Conservation (phyloP, 35 echinoderm and acorn worm genomes). For the Patiria miniata region DNA sequence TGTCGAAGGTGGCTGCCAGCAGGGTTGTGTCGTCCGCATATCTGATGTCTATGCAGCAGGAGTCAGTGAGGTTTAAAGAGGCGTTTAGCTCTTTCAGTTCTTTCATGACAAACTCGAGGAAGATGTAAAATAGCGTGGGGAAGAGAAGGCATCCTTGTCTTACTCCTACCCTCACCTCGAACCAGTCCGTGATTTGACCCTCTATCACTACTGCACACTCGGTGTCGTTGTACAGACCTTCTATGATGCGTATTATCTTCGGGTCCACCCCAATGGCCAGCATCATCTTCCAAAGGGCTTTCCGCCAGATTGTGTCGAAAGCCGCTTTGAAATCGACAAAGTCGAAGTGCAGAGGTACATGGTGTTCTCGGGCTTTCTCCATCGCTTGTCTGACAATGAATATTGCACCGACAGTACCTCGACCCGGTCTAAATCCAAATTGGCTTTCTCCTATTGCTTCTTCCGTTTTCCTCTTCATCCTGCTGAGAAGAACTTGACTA, state of each 20-base stretch:
- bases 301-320: conserved; percentile 13
- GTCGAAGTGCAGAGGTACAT: conserved; percentile 16
- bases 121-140: conserved; percentile 42
- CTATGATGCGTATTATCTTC: background rate
- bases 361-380: conserved; percentile 4
- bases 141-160: conserved; percentile 38
- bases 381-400: background rate
- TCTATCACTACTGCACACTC: conserved; percentile 36
- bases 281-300: conserved; percentile 39
- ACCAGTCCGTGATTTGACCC: conserved; percentile 40
- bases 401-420: too few relatives aligned
- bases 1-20: too few relatives aligned
- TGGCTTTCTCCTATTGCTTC: too few relatives aligned
- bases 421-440: too few relatives aligned
- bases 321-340: conserved; percentile 37
- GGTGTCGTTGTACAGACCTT: conserved; percentile 6
- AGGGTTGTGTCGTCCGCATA: conserved; percentile 52
- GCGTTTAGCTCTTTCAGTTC: conserved; percentile 29
- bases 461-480: too few relatives aligned
- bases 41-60: background rate
- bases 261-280: conserved; percentile 1
- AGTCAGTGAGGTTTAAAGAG: background rate
- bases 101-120: conserved; percentile 42
- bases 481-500: too few relatives aligned
- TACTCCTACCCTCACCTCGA: conserved; percentile 12